Evolutionary conservation across 2,888 invertebrate genomes (phyloP).

Genomic region (Tigriopus californicus): DNA sequence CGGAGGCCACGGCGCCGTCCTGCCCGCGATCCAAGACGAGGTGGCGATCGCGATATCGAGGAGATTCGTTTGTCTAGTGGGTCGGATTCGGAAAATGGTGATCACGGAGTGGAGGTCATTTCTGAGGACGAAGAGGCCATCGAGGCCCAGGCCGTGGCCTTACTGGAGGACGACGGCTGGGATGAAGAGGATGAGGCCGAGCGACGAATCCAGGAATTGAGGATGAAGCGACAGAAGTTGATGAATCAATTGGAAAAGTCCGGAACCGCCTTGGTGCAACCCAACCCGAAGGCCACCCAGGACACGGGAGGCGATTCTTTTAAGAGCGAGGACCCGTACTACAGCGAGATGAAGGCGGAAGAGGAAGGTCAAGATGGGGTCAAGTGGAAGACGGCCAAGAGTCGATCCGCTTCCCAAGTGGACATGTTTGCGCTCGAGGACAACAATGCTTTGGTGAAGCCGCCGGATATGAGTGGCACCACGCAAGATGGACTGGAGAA

Average conservation of each 20-base stretch:
- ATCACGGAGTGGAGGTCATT: not conserved
- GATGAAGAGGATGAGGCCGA: not conserved
- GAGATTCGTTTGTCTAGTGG: slow-evolving; percentile 20
- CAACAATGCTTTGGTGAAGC: slow-evolving; percentile 35
- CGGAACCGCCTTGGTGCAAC: not conserved
- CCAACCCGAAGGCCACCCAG: not conserved
- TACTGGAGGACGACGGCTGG: not conserved
- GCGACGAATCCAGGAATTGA: not conserved
- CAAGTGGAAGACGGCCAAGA: not conserved
- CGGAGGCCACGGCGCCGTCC: too few species aligned
- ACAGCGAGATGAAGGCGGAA: too few species aligned
- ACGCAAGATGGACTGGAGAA: slow-evolving; percentile 37
- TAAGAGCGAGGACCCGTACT: not conserved
- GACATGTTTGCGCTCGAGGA: slow-evolving; percentile 57
- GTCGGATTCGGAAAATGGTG: slow-evolving; percentile 15
- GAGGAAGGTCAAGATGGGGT: too few species aligned
- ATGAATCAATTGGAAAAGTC: not conserved
- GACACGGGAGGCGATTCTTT: not conserved
- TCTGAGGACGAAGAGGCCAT: not conserved
- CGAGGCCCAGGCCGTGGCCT: not conserved
- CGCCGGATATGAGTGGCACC: not conserved
- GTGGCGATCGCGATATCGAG: slow-evolving; percentile 28
- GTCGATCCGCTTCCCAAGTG: slow-evolving; percentile 51
- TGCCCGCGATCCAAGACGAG: slow-evolving; percentile 5
- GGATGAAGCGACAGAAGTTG: too few species aligned